phyloP scores from a whole-genome alignment of 2,797 vertebrate species.

The Sebastes itinus region DNA sequence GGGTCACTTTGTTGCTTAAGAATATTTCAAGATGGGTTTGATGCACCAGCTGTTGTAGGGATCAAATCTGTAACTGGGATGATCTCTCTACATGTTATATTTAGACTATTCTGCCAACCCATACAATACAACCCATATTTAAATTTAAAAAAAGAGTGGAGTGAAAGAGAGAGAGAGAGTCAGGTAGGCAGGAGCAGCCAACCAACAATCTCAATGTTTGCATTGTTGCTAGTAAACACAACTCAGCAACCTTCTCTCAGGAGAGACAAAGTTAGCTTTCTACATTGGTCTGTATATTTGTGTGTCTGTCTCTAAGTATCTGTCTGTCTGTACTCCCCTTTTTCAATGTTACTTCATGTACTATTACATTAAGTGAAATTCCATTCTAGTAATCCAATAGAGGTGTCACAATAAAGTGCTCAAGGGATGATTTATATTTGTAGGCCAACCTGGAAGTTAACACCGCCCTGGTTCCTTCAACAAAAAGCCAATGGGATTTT shows the following conservation, averaged over 20 bases:
- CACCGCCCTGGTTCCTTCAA: no score
- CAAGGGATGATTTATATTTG: no score
- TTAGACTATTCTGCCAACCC: neutral
- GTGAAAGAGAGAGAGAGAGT: neutral
- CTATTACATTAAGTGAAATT: neutral
- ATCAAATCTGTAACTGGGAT: neutral
- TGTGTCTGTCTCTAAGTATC: no score
- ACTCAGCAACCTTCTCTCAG: no score
- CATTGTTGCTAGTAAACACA: no score
- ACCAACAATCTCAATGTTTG: neutral
- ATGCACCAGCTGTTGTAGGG: conserved; percentile 17
- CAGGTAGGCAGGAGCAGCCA: neutral
- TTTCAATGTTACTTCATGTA: neutral
- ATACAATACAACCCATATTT: no score
- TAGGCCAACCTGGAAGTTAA: no score
- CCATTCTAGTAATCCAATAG: neutral
- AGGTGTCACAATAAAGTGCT: neutral
- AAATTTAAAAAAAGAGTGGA: neutral
- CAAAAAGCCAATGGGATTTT: no score
- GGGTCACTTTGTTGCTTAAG: neutral
- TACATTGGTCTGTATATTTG: no score
- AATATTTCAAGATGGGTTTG: conserved; percentile 20
- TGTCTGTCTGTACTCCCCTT: no score
- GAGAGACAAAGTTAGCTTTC: no score
- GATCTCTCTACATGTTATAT: neutral